Conservation (phyloP, 2,113 vertebrate species). For the Aleadryas rufinucha region DNA sequence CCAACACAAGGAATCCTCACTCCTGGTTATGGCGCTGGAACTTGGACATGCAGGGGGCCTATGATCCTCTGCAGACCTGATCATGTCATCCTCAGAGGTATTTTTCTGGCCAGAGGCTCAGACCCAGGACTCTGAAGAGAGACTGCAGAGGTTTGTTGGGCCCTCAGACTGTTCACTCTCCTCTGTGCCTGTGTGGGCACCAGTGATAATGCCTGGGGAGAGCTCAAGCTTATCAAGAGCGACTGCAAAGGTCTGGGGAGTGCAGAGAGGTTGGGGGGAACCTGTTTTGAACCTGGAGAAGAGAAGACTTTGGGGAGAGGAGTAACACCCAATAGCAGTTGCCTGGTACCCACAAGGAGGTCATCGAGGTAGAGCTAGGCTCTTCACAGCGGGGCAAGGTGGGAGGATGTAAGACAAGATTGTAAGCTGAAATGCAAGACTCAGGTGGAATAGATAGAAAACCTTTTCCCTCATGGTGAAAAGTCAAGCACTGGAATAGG, state of each 20-base stretch:
- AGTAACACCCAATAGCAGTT: not conserved
- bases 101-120: not conserved
- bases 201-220: not conserved
- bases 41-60: rapidly evolving
- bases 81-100: not conserved
- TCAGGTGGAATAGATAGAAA: not conserved
- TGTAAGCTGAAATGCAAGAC: not conserved
- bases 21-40: rapidly evolving
- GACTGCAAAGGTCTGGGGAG: not conserved
- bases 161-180: not conserved
- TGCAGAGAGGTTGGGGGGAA: not conserved
- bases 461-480: not conserved
- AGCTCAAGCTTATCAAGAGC: not conserved
- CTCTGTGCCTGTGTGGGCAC: not conserved
- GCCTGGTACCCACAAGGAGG: not conserved
- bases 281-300: not conserved
- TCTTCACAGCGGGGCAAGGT: not conserved
- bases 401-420: not conserved
- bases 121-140: not conserved
- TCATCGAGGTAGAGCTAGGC: not conserved
- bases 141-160: not conserved
- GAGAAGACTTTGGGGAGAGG: not conserved
- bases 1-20: rapidly evolving
- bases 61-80: not conserved
- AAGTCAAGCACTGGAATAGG: not conserved